Conservation (phyloP, 92 coral and sea anemone species). For the Plumapathes pennacea region DNA sequence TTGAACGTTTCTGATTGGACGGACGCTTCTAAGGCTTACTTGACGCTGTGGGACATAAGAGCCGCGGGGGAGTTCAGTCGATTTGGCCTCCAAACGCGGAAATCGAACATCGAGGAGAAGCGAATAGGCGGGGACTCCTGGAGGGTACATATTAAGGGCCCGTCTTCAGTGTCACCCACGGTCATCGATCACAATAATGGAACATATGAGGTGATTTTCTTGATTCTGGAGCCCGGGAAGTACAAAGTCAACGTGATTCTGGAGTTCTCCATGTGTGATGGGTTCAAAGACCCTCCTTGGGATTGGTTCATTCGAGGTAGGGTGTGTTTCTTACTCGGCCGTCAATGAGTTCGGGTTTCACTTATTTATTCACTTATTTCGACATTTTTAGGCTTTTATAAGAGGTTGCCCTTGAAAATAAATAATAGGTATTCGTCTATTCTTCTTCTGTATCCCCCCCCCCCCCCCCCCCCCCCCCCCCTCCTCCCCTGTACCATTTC, state of each 20-base stretch:
- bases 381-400: too few species aligned
- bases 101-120: slow-evolving; percentile 33
- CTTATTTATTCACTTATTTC: too few species aligned
- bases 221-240: slow-evolving; percentile 63
- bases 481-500: too few species aligned
- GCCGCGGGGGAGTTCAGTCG: slow-evolving; percentile 74
- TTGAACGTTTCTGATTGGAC: slow-evolving; percentile 23
- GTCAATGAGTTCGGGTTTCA: too few species aligned
- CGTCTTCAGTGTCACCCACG: slow-evolving; percentile 64
- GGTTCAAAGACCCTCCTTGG: slow-evolving; percentile 71
- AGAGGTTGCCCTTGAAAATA: too few species aligned
- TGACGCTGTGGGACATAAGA: slow-evolving; percentile 53
- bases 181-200: slow-evolving; percentile 80
- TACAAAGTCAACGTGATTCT: slow-evolving; percentile 56
- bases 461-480: too few species aligned
- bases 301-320: slow-evolving; percentile 80
- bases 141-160: slow-evolving; percentile 69
- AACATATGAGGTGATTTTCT: slow-evolving; percentile 63
- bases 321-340: too few species aligned
- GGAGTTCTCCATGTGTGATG: slow-evolving; percentile 73
- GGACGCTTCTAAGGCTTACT: slow-evolving; percentile 31
- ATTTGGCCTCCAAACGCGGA: slow-evolving; percentile 46
- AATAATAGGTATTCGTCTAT: too few species aligned
- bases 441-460: too few species aligned
- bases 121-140: slow-evolving; percentile 66